Base-by-base conservation (phyloP, 2,888 invertebrate genomes). In the Poecilobothrus nobilitatus region DNA sequence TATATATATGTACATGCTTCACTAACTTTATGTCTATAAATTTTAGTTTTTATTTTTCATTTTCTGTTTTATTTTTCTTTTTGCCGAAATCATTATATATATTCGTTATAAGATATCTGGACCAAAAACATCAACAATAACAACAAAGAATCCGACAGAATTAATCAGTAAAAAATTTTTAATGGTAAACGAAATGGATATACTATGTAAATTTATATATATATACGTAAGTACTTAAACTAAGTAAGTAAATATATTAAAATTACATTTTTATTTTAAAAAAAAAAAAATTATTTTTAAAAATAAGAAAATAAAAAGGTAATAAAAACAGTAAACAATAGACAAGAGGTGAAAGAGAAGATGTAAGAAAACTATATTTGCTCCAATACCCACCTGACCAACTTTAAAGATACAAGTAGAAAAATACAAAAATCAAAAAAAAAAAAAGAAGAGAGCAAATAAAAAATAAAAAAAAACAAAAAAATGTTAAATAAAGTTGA, bases 311-410 rank as follows among this genome's bases (percentile, higher is more conserved):
- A 41, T 41, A 15, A 41, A 41, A 41, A 12, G 7, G 41, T 2
- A 8, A 41, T 12, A 41, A 41, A 41, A 41, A 41, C 15, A 12
- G 41, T 41, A 41, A 41, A 41, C 15, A 41, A 41, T 41, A 41
- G n/a, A 12, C 15, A 41, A 41, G 27, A 27, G 27, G 2, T 27
- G 5, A 27, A 27, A 15, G 41, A 8, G 15, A 53, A 53, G 18
- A 18, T n/a, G n/a, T n/a, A 53, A 53, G 15, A n/a, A 18, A 53
- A 53, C 9, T 53, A 53, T 10, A 6, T 53, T 12, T 53, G 53
- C 53, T 53, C 53, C 53, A 53, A 53, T 53, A 53, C 53, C 53
- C 53, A 53, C 53, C 53, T 53, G 53, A 53, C 53, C 53, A 53
- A 53, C 12, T 53, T 53, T 53, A 53, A 41, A 53, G 53, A 18